Conservation (phyloP, 2,888 invertebrate genomes). For the Tipula unca region DNA sequence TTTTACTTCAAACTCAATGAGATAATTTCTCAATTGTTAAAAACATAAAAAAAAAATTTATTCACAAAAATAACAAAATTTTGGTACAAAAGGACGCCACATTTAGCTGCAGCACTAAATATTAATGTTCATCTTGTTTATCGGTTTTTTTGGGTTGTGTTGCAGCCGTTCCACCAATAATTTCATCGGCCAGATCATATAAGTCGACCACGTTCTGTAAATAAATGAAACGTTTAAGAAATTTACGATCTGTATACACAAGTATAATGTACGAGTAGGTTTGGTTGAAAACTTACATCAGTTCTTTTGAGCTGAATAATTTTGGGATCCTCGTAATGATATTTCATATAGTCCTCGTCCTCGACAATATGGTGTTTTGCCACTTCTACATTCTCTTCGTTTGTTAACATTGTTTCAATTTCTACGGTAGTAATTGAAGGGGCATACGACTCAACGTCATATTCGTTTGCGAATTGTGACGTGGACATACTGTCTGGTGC, state of each 20-base stretch:
- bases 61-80: neutral
- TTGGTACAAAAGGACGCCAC: neutral
- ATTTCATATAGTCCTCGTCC: slow-evolving; percentile 45
- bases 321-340: slow-evolving; percentile 49
- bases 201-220: slow-evolving; percentile 53
- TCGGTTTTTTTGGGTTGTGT: neutral
- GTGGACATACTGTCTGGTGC: neutral
- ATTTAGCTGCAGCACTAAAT: neutral
- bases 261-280: too few relatives aligned
- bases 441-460: neutral
- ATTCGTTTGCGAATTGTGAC: neutral
- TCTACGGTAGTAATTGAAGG: neutral
- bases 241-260: too few relatives aligned
- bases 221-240: slow-evolving; percentile 25
- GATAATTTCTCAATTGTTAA: neutral
- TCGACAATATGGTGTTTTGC: slow-evolving; percentile 44
- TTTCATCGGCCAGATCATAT: slow-evolving; percentile 51
- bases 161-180: slow-evolving; percentile 39
- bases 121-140: neutral
- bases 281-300: slow-evolving; percentile 39
- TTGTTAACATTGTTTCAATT: slow-evolving; percentile 9
- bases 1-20: too few relatives aligned
- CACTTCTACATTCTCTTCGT: slow-evolving; percentile 32
- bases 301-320: slow-evolving; percentile 46
- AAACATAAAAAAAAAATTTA: neutral